Evolutionary conservation across 2,797 vertebrate genomes (phyloP), one percentile per base, ranked within the genome.

Genomic region (Acipenser oxyrinchus): DNA sequence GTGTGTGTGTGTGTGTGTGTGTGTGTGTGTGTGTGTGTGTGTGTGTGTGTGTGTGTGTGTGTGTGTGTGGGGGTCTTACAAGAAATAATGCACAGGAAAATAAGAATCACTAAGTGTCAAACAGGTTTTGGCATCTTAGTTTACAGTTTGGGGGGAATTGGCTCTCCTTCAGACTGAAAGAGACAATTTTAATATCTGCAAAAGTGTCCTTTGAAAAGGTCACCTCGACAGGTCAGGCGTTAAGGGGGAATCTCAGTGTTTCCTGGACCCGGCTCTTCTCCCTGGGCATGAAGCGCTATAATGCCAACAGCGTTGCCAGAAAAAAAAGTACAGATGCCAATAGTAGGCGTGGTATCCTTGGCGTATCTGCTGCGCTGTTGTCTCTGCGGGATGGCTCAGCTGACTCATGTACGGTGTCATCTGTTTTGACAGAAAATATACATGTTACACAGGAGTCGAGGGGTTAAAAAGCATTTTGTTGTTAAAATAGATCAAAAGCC

Each of bases 341-440:
- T 74, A 93, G 91, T 70, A 75, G 79, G 77, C 89, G 88, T 71
- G 90, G 84, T 84, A 93, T 93, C 85, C 89, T 91, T 65, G 89
- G 88, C 77, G 82, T 88, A 48, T 91, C 85, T 61, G 90, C 94
- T 6, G 92, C 89, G n/a, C 84, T 88, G 7, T 93, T 95, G 66
- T 97, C 94, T 3, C 96, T 93, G 78, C 94, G 93, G 84, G 96
- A 98, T 71, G 96, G 95, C 84, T 98, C 96, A 71, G 96, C 96
- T 70, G 95, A 94, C 88, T 99, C 96, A 66, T 97, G 96, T 83
- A 95, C 94, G 63, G 95, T 98, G 80, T 98, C 96, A 81, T 99
- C 96, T 99, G 86, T 78, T 81, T 68, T 59, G 62, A 64, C 3
- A 11, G 13, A 71, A 37, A 37, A 37, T 49, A 51, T 60, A 37